A percentile compares a stretch with the other conserved stretches of the same genome.
Conservation (phyloP, 35 echinoderm and acorn worm species). For the Nesometra sesokonis region DNA sequence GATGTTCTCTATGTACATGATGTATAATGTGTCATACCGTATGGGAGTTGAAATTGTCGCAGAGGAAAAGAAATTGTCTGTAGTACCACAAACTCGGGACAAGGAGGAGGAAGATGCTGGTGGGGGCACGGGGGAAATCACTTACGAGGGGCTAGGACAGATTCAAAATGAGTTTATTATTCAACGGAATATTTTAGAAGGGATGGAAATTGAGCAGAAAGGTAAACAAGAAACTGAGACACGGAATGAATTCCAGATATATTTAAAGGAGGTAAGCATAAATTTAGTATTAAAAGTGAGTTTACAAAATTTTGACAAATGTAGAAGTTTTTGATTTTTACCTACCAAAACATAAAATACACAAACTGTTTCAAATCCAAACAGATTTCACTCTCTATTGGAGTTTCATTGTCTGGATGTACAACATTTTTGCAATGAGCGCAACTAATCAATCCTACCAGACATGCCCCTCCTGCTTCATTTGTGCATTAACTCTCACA, state of each 20-base stretch:
- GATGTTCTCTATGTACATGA: neutral
- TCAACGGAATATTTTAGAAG: conserved; percentile 14
- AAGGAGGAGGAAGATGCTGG: neutral
- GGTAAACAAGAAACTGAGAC: neutral
- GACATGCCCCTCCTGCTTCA: too few species aligned
- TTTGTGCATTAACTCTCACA: too few species aligned
- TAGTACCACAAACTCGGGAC: neutral
- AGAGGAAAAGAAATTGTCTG: neutral
- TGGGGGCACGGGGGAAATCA: neutral
- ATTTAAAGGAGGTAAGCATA: neutral
- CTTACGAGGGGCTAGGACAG: neutral
- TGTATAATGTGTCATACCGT: neutral
- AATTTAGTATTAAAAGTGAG: neutral
- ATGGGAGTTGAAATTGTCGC: neutral
- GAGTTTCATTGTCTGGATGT: too few species aligned
- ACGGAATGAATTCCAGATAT: neutral
- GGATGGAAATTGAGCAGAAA: conserved; percentile 3
- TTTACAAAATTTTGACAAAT: too few species aligned
- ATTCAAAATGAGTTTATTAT: neutral
- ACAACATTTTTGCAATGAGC: too few species aligned
- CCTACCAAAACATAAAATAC: too few species aligned
- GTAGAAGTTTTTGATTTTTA: too few species aligned
- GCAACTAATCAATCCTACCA: too few species aligned
- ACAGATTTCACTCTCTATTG: too few species aligned
- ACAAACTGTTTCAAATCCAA: too few species aligned